These are phyloP conservation scores for Penaeus japonicus DNA, from an alignment of 1,140 invertebrate species.

Conservation along the genomic window DNA sequence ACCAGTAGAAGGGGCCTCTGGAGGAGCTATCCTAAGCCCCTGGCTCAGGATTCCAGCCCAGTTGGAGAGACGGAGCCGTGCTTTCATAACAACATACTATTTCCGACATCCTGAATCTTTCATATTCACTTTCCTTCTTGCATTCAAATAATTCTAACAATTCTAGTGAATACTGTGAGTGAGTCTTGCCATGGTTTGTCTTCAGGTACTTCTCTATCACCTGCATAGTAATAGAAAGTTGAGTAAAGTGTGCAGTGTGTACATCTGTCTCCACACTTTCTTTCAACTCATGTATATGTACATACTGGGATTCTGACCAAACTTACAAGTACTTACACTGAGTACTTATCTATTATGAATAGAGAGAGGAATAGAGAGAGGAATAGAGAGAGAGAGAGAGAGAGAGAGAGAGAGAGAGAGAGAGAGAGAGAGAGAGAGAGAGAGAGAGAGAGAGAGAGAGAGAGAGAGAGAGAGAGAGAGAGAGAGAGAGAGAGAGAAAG, in stretches of 20 bases:
- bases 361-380: too few species aligned
- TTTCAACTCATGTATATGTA: conserved; percentile 9
- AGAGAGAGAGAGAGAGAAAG: too few species aligned
- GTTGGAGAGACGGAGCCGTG: conserved; percentile 72
- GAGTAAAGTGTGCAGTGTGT: neutral
- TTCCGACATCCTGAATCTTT: conserved; percentile 60
- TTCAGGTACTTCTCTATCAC: conserved; percentile 63
- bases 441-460: too few species aligned
- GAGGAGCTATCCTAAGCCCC: conserved; percentile 71
- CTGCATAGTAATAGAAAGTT: conserved; percentile 61
- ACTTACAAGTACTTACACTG: too few species aligned
- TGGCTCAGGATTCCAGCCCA: conserved; percentile 71
- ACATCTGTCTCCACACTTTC: too few species aligned
- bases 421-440: too few species aligned
- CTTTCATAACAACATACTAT: conserved; percentile 68
- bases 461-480: too few species aligned
- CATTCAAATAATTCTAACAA: conserved; percentile 63
- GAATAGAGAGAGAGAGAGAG: too few species aligned
- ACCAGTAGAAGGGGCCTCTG: conserved; percentile 68
- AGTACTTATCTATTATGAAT: too few species aligned
- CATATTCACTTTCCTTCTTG: conserved; percentile 60
- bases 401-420: too few species aligned
- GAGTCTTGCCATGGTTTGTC: conserved; percentile 66
- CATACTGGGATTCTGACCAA: too few species aligned
- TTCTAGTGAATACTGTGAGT: conserved; percentile 64